These are phyloP conservation scores for Corapipo altera DNA, from an alignment of 2,113 vertebrate species.

Conservation along the genomic window DNA sequence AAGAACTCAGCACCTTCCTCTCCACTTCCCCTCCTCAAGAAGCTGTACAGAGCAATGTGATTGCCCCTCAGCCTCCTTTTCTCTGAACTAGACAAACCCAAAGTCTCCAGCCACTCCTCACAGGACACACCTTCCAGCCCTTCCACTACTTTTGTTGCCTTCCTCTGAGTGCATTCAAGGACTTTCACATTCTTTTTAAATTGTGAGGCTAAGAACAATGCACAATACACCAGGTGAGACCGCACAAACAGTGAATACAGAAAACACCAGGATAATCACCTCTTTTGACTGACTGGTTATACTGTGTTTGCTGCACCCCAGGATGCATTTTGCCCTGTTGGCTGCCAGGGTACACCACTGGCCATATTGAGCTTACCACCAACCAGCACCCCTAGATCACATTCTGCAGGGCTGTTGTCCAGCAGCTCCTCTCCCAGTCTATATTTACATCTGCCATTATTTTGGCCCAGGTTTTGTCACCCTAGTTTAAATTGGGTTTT, in stretches of 20 bases:
- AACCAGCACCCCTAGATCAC: rapidly evolving
- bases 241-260: rapidly evolving
- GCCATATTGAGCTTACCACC: rapidly evolving
- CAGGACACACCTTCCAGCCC: background rate
- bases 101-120: rapidly evolving
- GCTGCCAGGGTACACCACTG: background rate
- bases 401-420: background rate
- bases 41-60: background rate
- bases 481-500: background rate
- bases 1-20: background rate
- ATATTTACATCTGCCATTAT: background rate
- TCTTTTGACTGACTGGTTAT: rapidly evolving
- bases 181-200: background rate
- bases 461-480: background rate
- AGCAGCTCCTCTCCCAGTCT: background rate
- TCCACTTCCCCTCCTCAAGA: background rate
- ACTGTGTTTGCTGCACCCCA: background rate
- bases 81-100: background rate
- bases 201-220: background rate
- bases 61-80: background rate
- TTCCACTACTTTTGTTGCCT: background rate
- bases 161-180: background rate
- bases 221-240: background rate
- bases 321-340: background rate
- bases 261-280: rapidly evolving